Base-by-base conservation (phyloP, 2,113 vertebrate genomes). In the Stercorarius parasiticus region DNA sequence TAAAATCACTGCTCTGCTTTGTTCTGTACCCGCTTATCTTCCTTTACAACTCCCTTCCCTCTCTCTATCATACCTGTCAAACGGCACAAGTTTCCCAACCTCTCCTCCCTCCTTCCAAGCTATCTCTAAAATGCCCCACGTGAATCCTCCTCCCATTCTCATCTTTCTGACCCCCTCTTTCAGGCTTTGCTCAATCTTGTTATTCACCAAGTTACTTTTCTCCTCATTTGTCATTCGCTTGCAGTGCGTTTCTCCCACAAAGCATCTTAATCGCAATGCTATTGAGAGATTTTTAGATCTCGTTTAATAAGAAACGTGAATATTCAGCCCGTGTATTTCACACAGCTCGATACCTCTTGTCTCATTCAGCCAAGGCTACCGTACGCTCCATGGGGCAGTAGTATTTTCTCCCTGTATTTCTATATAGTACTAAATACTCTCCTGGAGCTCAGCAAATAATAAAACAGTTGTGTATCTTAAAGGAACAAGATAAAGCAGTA, bases 391-490 rank as follows among this genome's bases (percentile, higher is more conserved):
- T 7, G 38, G 36, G 47, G 83, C 77, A 89, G 69, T 7, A 87
- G 62, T 11, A 55, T 81, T 78, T 80, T 92, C 29, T 55, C 47
- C 76, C 34, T 47, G 15, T 47, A 5, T 81, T 47, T 82, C 65
- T 78, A 21, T 84, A 52, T 14, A 83, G 64, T 45, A 83, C 52
- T 43, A 82, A 90, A 32, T 9, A 50, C 53, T 53, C 36, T 91
- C 56, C 58, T 53, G 40, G 77, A 96, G 70, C 66, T 88, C 49
- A 2, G 86, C 81, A 91, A 94, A 95, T 89, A 84, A 71, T 84
- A 94, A 96, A 84, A 73, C 73, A 71, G 84, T 93, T 92, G 78
- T 77, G 89, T 91, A 85, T 89, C 84, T 95, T 96, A 82, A 91
- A 95, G 91, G 52, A 94, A 88, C 4, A 23, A 93, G 94, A 97